Conservation (phyloP, 2,113 vertebrate genomes). For the Rhinopomastus cyanomelas region DNA sequence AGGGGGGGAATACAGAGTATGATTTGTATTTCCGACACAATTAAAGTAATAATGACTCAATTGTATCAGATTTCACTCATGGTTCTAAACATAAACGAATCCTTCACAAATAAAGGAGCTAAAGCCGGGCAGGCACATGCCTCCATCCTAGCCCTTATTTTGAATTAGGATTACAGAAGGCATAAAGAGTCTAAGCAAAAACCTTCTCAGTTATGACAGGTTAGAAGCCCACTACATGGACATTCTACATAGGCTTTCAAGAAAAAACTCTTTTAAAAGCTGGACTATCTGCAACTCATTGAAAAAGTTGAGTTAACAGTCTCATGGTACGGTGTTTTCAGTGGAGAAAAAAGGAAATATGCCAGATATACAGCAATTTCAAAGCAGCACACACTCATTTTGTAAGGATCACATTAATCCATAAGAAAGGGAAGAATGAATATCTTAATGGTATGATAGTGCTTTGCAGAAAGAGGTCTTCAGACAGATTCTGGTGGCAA, state of each 20-base stretch:
- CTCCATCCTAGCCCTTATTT: neutral
- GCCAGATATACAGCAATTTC: neutral
- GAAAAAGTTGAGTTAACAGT: neutral
- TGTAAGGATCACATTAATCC: neutral
- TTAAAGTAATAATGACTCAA: neutral
- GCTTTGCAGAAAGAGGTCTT: neutral
- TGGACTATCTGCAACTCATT: neutral
- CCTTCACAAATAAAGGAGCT: neutral
- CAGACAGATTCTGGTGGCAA: neutral
- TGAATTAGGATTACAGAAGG: neutral
- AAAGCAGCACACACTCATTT: neutral
- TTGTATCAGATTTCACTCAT: neutral
- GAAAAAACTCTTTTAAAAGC: neutral
- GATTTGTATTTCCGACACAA: neutral
- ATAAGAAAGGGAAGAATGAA: neutral
- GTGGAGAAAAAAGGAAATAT: neutral
- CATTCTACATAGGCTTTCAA: neutral
- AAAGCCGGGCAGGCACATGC: neutral
- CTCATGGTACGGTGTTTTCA: neutral
- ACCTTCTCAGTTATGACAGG: neutral
- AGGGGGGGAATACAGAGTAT: neutral
- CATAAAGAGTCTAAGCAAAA: neutral
- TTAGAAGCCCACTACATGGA: neutral
- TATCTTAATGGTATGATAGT: neutral
- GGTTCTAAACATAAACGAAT: neutral